Evolutionary conservation across 2,797 vertebrate species (phyloP).

Genomic region (Mareca penelope): DNA sequence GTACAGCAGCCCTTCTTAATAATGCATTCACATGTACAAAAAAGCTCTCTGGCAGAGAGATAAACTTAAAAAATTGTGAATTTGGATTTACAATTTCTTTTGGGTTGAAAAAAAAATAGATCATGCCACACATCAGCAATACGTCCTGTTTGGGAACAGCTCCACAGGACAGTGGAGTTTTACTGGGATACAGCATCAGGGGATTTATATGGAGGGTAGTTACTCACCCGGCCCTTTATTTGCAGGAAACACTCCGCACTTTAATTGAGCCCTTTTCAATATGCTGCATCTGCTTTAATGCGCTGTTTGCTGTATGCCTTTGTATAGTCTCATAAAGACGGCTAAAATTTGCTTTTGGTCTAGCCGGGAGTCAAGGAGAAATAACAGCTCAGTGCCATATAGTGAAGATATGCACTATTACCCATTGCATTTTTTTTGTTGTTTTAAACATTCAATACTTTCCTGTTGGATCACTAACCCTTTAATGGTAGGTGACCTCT

Average conservation of each 20-base stretch:
- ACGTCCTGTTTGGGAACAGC: constrained; percentile 50
- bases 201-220: constrained; percentile 66
- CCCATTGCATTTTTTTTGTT: constrained; percentile 33
- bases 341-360: constrained; percentile 60
- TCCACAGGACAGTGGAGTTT: constrained; percentile 25
- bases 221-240: constrained; percentile 67
- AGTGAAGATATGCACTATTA: constrained; percentile 58
- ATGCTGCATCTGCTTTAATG: constrained; percentile 54
- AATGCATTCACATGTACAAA: background rate
- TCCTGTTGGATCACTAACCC: constrained; percentile 40
- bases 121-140: constrained; percentile 33
- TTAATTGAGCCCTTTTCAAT: constrained; percentile 65
- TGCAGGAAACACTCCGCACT: constrained; percentile 58
- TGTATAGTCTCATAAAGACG: constrained; percentile 39
- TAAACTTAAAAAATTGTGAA: constrained; percentile 26
- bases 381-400: constrained; percentile 21
- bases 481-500: constrained; percentile 33
- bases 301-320: constrained; percentile 40
- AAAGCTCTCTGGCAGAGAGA: constrained; percentile 26
- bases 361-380: constrained; percentile 44
- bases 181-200: constrained; percentile 58
- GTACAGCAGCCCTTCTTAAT: constrained; percentile 9
- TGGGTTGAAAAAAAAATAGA: background rate
- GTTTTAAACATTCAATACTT: constrained; percentile 1
- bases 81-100: constrained; percentile 60